Evolutionary conservation across 2,797 vertebrate species (phyloP).

Genomic region (Pelochelys cantorii): DNA sequence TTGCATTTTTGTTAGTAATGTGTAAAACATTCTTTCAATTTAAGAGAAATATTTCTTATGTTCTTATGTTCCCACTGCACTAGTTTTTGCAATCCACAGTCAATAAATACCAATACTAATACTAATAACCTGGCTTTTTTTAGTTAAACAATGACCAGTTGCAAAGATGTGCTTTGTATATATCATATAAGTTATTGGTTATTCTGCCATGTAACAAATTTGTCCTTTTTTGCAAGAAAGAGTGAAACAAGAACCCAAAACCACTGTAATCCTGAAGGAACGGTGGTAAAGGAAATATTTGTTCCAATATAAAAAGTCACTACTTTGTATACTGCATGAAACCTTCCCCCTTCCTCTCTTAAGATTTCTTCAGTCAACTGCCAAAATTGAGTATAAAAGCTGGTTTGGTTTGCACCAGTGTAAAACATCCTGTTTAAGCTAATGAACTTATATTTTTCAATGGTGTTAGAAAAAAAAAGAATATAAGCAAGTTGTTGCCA

Average conservation of each 20-base stretch:
- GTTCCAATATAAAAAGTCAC: background rate
- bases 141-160: background rate
- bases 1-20: background rate
- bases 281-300: background rate
- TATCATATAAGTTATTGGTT: background rate
- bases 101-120: background rate
- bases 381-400: background rate
- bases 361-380: background rate
- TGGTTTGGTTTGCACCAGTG: background rate
- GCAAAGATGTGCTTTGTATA: background rate
- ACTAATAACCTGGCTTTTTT: background rate
- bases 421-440: background rate
- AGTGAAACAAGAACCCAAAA: background rate
- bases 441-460: background rate
- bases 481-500: background rate
- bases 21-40: background rate
- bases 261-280: background rate
- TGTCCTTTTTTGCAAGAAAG: background rate
- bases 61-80: background rate
- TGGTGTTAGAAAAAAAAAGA: background rate
- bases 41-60: background rate
- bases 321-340: background rate
- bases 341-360: background rate
- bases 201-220: background rate
- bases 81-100: background rate